Evolutionary conservation across 2,797 vertebrate genomes (phyloP).

Genomic region (Parotocinclus haroldoi): DNA sequence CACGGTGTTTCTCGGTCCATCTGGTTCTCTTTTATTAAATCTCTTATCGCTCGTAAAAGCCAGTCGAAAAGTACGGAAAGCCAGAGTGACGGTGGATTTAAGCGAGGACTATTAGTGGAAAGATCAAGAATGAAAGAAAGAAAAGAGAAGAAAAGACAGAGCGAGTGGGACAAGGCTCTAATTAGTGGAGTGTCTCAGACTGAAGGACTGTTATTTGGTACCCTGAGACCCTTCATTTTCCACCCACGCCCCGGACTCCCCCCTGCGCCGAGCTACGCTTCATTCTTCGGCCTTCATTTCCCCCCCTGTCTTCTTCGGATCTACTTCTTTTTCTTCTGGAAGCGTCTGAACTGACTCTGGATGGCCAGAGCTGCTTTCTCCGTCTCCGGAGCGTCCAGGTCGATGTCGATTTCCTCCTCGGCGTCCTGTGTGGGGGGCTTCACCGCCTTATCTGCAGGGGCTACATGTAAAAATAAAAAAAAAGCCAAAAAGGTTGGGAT

Average conservation of each 20-base stretch:
- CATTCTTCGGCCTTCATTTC: slow-evolving; percentile 25
- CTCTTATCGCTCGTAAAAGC: too few relatives aligned
- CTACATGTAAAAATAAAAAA: slow-evolving; percentile 13
- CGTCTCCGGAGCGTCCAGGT: slow-evolving; percentile 73
- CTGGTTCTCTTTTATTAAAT: too few relatives aligned
- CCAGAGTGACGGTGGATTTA: neutral
- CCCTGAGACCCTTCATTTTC: slow-evolving; percentile 44
- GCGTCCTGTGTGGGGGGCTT: slow-evolving; percentile 54
- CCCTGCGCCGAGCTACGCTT: slow-evolving; percentile 26
- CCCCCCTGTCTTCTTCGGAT: slow-evolving; percentile 22
- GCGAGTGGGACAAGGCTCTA: slow-evolving; percentile 29
- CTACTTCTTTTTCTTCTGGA: slow-evolving; percentile 72
- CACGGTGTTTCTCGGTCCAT: too few relatives aligned
- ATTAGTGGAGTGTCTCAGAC: slow-evolving; percentile 32
- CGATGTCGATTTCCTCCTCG: slow-evolving; percentile 76
- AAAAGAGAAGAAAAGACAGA: slow-evolving; percentile 1
- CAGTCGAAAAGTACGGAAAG: too few relatives aligned
- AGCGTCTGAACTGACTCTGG: slow-evolving; percentile 74
- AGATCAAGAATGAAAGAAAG: neutral
- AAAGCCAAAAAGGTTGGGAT: too few relatives aligned
- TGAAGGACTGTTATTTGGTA: slow-evolving; percentile 39
- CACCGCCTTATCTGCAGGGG: slow-evolving; percentile 56
- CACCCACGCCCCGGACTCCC: slow-evolving; percentile 33
- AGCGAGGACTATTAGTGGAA: neutral
- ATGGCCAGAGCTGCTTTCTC: slow-evolving; percentile 76